Conservation (phyloP, 2,113 vertebrate species). For the Tor tambroides region DNA sequence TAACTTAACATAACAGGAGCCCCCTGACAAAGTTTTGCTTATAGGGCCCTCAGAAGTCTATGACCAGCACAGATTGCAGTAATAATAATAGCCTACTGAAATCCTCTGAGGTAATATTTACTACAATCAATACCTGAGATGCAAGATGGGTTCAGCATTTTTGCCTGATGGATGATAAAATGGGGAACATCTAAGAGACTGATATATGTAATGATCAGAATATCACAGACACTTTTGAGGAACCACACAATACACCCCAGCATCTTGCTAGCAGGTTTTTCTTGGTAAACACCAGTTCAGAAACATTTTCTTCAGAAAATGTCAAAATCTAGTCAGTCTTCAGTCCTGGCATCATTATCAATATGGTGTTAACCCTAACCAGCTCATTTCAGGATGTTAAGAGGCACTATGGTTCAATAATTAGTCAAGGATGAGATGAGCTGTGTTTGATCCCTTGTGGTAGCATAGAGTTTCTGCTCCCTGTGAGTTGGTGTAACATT, state of each 20-base stretch:
- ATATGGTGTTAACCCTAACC: conserved; percentile 28
- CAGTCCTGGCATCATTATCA: background rate
- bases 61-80: background rate
- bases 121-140: background rate
- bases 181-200: background rate
- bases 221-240: background rate
- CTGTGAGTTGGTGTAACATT: conserved; percentile 61
- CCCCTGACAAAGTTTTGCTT: background rate
- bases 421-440: conserved; percentile 31
- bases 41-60: background rate
- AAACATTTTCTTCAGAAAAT: background rate
- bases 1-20: background rate
- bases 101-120: background rate
- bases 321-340: background rate
- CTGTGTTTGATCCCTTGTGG: conserved; percentile 17
- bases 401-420: conserved; percentile 31
- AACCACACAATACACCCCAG: too few species aligned
- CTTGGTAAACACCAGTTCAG: background rate
- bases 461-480: conserved; percentile 48
- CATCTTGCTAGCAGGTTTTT: background rate
- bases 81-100: background rate
- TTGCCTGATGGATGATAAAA: background rate
- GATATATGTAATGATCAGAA: background rate
- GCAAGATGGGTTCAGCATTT: background rate
- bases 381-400: conserved; percentile 1